Conservation (phyloP, 1,140 invertebrate genomes). For the Dendroctonus valens region DNA sequence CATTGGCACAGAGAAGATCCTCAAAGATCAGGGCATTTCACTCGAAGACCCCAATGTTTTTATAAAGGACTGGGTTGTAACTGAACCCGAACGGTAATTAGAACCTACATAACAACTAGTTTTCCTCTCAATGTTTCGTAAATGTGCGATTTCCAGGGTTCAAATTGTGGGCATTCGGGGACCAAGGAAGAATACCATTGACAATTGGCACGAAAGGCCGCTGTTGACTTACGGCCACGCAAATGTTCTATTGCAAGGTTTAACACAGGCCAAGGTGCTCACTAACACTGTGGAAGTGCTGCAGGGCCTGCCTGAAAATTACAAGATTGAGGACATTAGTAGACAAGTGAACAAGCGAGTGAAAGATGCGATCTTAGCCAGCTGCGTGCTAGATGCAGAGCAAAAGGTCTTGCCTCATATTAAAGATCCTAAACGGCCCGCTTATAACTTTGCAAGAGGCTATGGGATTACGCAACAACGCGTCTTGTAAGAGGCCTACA, state of each 20-base stretch:
- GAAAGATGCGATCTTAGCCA: constrained; percentile 63
- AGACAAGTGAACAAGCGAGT: constrained; percentile 57
- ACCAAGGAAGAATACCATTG: constrained; percentile 35
- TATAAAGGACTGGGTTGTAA: constrained; percentile 47
- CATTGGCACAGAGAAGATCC: constrained; percentile 53
- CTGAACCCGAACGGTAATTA: background rate
- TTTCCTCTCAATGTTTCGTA: constrained; percentile 23
- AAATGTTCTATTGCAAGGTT: constrained; percentile 68
- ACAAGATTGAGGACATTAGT: constrained; percentile 52
- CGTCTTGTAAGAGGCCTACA: constrained; percentile 62
- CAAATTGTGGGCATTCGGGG: constrained; percentile 50
- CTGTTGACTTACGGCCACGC: constrained; percentile 61
- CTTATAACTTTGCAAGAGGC: constrained; percentile 66
- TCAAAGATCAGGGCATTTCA: constrained; percentile 55
- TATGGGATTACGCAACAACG: constrained; percentile 70
- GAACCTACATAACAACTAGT: background rate
- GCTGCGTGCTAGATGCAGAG: constrained; percentile 75
- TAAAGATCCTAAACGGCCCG: constrained; percentile 66
- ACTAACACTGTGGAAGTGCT: constrained; percentile 71
- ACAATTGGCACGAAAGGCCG: constrained; percentile 60
- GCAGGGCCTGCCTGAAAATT: constrained; percentile 59
- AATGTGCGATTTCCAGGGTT: constrained; percentile 45
- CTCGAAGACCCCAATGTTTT: constrained; percentile 58
- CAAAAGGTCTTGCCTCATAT: constrained; percentile 73
- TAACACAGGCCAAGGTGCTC: constrained; percentile 69